Evolutionary conservation across 1,140 invertebrate genomes (phyloP).

Genomic region (Saccostrea glomerata): DNA sequence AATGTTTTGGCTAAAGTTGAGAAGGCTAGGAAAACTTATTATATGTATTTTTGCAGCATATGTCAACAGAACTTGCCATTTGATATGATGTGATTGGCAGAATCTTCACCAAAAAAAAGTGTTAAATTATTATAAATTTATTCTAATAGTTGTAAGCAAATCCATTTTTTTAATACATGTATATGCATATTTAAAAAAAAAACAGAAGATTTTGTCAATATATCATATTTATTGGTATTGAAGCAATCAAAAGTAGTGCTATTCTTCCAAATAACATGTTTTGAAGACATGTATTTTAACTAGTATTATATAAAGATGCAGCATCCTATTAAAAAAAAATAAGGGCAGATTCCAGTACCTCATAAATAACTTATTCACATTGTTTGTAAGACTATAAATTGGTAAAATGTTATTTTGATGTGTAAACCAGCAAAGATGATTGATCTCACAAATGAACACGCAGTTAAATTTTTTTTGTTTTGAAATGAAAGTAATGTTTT

Average conservation of each 20-base stretch:
- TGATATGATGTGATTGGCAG: conserved; percentile 27
- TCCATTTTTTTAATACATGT: neutral
- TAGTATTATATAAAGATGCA: conserved; percentile 2
- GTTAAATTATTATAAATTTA: neutral
- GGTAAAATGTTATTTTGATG: neutral
- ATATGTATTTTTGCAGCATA: neutral
- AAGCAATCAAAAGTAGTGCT: neutral
- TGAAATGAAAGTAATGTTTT: neutral
- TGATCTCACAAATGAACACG: neutral
- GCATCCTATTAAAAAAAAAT: neutral
- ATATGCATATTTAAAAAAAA: neutral
- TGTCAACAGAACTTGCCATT: neutral
- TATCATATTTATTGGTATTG: neutral
- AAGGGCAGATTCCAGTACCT: neutral
- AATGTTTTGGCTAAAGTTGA: neutral
- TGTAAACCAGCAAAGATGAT: neutral
- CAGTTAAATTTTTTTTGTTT: neutral
- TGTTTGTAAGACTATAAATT: too few species aligned
- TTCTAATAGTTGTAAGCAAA: neutral
- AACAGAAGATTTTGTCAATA: neutral
- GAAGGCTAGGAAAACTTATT: neutral
- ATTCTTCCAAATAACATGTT: neutral
- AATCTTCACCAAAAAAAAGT: neutral
- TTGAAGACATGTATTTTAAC: neutral
- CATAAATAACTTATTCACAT: neutral